Percentiles rank a stretch among this genome's conserved stretches.
Conservation (phyloP, 2,113 vertebrate genomes). For the Hippocampus comes region DNA sequence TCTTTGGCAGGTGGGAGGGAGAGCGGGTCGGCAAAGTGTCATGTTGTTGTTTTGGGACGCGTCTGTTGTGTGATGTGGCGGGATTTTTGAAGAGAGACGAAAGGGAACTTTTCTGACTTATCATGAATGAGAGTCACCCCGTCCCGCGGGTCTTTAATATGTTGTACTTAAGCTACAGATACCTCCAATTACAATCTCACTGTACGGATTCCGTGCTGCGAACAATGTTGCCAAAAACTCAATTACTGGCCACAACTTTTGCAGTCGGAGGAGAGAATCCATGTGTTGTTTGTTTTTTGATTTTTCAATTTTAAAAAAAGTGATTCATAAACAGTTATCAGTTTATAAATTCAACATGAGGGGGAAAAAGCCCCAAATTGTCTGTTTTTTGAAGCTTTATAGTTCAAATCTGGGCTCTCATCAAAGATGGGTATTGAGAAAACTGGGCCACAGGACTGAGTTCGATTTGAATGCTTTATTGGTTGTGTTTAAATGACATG, state of each 20-base stretch:
- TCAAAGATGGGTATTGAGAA: no score
- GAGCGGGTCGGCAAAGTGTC: slow-evolving; percentile 60
- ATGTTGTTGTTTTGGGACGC: slow-evolving; percentile 68
- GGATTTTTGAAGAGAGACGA: slow-evolving; percentile 65
- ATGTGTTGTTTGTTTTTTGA: not conserved
- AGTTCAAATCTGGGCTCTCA: no score
- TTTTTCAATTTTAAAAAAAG: no score
- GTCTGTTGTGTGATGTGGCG: slow-evolving; percentile 64
- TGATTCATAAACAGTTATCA: no score
- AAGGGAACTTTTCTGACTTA: slow-evolving; percentile 56
- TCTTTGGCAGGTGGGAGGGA: slow-evolving; percentile 57
- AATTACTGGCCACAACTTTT: not conserved
- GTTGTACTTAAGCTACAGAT: slow-evolving; percentile 18
- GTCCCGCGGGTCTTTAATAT: slow-evolving; percentile 32
- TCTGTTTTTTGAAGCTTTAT: no score
- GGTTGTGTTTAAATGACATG: no score
- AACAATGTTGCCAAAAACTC: not conserved
- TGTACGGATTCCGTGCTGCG: not conserved
- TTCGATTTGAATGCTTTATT: no score
- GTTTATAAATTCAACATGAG: no score
- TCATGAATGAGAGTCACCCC: slow-evolving; percentile 47
- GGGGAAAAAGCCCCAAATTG: no score
- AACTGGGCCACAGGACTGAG: no score
- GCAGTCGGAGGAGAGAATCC: not conserved
- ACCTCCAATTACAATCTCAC: slow-evolving; percentile 2